Conservation (phyloP, 2,797 vertebrate genomes). For the Crax fasciolata region DNA sequence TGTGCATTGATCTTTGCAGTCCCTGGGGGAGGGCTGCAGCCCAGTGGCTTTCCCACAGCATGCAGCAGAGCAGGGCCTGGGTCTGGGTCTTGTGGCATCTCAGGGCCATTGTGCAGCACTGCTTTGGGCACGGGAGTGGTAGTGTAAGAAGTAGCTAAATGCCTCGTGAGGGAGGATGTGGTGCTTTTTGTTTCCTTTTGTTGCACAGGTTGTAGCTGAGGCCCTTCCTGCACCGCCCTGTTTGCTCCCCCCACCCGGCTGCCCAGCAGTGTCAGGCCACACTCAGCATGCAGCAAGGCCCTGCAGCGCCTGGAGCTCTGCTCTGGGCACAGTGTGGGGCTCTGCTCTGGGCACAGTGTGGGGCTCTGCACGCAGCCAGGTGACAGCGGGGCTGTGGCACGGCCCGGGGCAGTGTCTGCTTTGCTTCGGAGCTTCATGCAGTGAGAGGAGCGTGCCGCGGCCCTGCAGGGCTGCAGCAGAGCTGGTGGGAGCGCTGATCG, state of each 20-base stretch:
- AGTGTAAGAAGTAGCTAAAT: fast-evolving
- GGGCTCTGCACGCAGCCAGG: background rate
- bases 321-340: background rate
- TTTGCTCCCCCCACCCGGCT: background rate
- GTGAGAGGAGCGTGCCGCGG: fast-evolving
- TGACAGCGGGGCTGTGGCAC: fast-evolving
- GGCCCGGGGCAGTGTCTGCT: fast-evolving
- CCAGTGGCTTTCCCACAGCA: fast-evolving
- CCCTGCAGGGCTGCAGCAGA: background rate
- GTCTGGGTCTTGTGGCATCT: fast-evolving
- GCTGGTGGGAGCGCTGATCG: too few species aligned
- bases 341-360: too few species aligned
- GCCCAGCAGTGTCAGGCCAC: background rate
- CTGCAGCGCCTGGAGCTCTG: background rate
- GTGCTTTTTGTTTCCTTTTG: background rate
- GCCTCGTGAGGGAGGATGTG: background rate
- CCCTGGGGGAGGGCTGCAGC: background rate
- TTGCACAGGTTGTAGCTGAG: background rate
- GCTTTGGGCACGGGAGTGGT: fast-evolving
- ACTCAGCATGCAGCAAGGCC: too few species aligned
- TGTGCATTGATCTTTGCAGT: background rate
- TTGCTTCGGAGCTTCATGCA: background rate
- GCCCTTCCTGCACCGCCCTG: background rate
- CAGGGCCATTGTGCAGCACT: background rate
- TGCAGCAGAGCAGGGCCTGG: background rate